Base-by-base conservation (phyloP, 1,140 invertebrate species). In the Tetramorium alpestre region DNA sequence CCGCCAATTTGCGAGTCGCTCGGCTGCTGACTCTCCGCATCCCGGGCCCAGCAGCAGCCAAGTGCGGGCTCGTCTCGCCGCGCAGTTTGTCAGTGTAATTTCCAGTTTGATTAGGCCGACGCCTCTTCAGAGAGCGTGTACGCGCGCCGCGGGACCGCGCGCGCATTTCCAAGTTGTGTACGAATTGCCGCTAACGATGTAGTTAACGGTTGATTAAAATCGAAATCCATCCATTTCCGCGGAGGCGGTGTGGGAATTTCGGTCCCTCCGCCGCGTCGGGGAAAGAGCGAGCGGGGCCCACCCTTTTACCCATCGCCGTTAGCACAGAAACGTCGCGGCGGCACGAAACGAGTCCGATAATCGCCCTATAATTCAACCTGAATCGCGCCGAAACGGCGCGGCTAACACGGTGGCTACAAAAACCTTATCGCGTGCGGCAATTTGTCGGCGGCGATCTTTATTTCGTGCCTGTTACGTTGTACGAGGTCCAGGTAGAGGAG, bases 181-280 rank as follows among this genome's bases (percentile, higher is more conserved):
- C 80, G 84, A 80, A 86, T 90, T 70, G 84, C 64, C 85, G 58
- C 54, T 85, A 88, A 89, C 87, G 91, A 92, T 67, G 85, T 86
- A 90, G 88, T 85, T 89, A 90, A 90, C 88, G 85, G 69, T 89
- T 84, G 91, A 91, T 92, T 92, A 73, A 91, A 91, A 92, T 92
- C 89, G 82, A 77, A 60, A 85, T 54, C 47, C 49, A 44, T 78
- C 25, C 60, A 85, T 85, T 85, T 78, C 82, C 82, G 82, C 65
- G 44, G 51, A 82, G 65, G 25, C 38, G 54, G 49, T 54, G 49
- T 54, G 64, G 28, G 49, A 73, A 84, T 84, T 84, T 84, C 10
- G 54, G 41, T 84, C 80, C 41, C 80, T 84, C 49, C 60, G 38
- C 25, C 54, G 10, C 7, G 13, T 10, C 28, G 28, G 28, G 38